Percentiles rank a stretch among this genome's conserved stretches.
These are phyloP conservation scores for Patiria miniata DNA, from an alignment of 35 echinoderm and acorn worm species.

Conservation along the genomic window DNA sequence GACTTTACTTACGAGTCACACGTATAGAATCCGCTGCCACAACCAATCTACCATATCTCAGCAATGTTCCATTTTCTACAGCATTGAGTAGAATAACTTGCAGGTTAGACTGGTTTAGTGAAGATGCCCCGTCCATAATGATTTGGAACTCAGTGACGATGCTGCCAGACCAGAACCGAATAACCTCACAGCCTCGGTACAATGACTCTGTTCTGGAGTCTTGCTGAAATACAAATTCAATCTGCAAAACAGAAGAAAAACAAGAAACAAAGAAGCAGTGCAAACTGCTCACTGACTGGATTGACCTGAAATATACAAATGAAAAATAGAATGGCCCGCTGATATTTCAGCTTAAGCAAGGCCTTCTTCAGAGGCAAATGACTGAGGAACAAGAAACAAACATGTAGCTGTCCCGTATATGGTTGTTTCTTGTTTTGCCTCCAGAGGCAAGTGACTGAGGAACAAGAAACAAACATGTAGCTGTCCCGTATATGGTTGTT, in stretches of 20 bases:
- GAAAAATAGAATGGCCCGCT: no score
- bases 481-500: no score
- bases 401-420: no score
- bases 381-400: no score
- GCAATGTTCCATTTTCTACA: neutral
- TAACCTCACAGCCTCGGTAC: neutral
- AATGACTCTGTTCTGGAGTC: neutral
- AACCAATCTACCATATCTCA: neutral
- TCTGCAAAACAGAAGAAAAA: neutral
- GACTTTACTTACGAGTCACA: conserved; percentile 30
- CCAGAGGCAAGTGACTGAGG: no score
- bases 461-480: no score
- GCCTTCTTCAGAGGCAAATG: no score
- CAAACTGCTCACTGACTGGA: no score
- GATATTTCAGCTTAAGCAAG: no score
- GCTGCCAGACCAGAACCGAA: neutral
- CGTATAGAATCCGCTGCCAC: neutral
- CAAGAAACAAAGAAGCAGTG: neutral
- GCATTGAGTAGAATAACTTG: neutral
- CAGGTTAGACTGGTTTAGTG: neutral
- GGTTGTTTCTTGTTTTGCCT: no score
- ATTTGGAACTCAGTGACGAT: neutral
- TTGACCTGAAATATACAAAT: no score
- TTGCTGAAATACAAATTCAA: neutral
- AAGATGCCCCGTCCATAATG: neutral